These are phyloP conservation scores for Morinoia aosen DNA, from an alignment of 2,888 invertebrate species.

Conservation along the genomic window DNA sequence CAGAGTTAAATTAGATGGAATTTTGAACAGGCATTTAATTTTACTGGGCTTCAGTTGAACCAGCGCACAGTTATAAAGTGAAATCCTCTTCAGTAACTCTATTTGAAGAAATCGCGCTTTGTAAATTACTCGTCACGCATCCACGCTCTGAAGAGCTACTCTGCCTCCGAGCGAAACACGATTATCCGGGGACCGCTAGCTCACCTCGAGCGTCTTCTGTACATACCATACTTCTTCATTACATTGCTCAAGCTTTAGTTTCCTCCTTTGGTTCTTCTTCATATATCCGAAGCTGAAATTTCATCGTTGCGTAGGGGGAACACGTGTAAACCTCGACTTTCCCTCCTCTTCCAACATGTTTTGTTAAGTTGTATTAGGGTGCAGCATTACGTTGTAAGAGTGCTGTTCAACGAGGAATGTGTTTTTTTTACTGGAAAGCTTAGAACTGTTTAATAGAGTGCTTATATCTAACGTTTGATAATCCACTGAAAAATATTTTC, in stretches of 20 bases:
- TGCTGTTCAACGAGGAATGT: not conserved
- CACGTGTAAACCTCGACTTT: not conserved
- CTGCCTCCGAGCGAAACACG: conserved; percentile 9
- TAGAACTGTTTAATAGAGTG: not conserved
- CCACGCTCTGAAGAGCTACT: not conserved
- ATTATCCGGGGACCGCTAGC: not conserved
- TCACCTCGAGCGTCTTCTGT: not conserved
- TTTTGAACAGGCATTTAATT: not conserved
- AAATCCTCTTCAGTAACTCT: not conserved
- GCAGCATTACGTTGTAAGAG: not conserved
- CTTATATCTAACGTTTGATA: too few species aligned
- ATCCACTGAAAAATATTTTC: too few species aligned
- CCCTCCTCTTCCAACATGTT: not conserved
- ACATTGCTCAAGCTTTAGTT: not conserved
- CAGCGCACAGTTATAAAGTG: not conserved
- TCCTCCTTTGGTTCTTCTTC: not conserved
- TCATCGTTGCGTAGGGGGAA: not conserved
- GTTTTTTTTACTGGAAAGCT: not conserved
- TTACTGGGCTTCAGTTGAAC: not conserved
- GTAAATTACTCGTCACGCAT: conserved; percentile 8
- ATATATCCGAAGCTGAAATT: not conserved
- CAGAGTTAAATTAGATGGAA: not conserved
- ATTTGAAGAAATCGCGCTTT: not conserved
- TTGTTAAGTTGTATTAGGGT: not conserved
- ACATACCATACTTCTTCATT: not conserved